Percentiles rank a stretch among this genome's conserved stretches.
Evolutionary conservation across 2,888 invertebrate species (phyloP).

Genomic region (Apocheima hispidaria): DNA sequence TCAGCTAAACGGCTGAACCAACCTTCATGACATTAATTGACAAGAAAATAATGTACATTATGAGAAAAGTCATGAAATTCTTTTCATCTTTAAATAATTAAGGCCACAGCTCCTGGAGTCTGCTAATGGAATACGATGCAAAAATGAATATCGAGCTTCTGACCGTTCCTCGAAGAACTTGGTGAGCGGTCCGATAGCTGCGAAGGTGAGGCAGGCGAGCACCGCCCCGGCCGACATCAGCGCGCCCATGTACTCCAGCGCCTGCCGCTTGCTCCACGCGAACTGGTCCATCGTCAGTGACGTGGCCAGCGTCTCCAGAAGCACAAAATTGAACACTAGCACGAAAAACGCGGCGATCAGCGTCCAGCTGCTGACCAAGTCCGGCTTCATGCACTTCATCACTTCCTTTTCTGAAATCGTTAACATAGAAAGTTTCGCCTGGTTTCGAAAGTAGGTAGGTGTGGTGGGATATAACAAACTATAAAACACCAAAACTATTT

Average conservation of each 20-base stretch:
- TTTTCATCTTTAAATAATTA: too few relatives aligned
- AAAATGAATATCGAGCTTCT: too few relatives aligned
- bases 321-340: conserved; percentile 94
- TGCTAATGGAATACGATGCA: too few relatives aligned
- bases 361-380: conserved; percentile 92
- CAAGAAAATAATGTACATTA: too few relatives aligned
- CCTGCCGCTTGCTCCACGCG: conserved; percentile 92
- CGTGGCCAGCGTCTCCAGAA: conserved; percentile 94
- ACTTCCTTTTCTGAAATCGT: conserved; percentile 88
- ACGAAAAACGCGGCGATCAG: conserved; percentile 93
- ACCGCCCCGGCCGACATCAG: conserved; percentile 93
- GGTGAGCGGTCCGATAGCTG: conserved; percentile 89
- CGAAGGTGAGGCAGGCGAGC: conserved; percentile 91
- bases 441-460: background rate
- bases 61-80: too few relatives aligned
- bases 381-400: conserved; percentile 89
- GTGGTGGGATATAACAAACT: too few relatives aligned
- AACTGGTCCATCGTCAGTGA: conserved; percentile 96
- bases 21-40: too few relatives aligned
- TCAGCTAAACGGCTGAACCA: too few relatives aligned
- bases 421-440: background rate
- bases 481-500: too few relatives aligned
- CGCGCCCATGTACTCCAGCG: conserved; percentile 93
- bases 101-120: too few relatives aligned
- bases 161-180: conserved; percentile 90